Percentiles rank a stretch among this genome's conserved stretches.
Conservation (phyloP, 2,888 invertebrate species). For the Lissocephala sabroskyi region DNA sequence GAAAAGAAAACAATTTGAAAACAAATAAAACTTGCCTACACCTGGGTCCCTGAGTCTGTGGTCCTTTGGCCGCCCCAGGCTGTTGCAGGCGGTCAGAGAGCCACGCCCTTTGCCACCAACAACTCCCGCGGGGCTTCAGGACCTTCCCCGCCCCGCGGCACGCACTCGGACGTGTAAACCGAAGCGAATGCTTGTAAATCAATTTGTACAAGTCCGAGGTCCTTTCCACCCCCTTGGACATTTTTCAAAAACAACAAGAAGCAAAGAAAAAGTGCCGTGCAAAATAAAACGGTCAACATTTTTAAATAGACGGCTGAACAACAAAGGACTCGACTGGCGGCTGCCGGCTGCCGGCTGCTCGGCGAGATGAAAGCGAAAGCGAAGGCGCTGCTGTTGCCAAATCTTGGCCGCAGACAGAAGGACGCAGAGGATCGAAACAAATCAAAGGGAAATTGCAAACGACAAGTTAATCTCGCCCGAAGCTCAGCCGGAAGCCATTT, state of each 20-base stretch:
- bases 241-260: constrained; percentile 38
- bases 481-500: constrained; percentile 67
- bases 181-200: constrained; percentile 53
- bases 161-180: constrained; percentile 19
- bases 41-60: no score
- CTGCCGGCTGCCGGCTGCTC: no score
- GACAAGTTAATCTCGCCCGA: constrained; percentile 69
- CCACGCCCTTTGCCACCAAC: neutral
- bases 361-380: constrained; percentile 28
- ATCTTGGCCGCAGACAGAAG: neutral
- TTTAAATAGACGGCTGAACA: constrained; percentile 1
- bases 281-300: no score
- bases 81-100: constrained; percentile 4
- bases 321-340: constrained; percentile 10
- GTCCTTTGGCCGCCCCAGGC: constrained; percentile 5
- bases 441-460: constrained; percentile 70
- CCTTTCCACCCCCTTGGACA: no score
- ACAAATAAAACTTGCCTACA: constrained; percentile 57
- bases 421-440: constrained; percentile 39
- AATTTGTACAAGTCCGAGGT: constrained; percentile 36
- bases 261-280: no score
- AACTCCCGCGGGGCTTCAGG: neutral
- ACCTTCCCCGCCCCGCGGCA: constrained; percentile 2
- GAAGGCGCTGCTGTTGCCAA: neutral
- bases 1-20: constrained; percentile 39